phyloP scores from a whole-genome alignment of 2,888 invertebrate species.

The Cancer borealis region DNA sequence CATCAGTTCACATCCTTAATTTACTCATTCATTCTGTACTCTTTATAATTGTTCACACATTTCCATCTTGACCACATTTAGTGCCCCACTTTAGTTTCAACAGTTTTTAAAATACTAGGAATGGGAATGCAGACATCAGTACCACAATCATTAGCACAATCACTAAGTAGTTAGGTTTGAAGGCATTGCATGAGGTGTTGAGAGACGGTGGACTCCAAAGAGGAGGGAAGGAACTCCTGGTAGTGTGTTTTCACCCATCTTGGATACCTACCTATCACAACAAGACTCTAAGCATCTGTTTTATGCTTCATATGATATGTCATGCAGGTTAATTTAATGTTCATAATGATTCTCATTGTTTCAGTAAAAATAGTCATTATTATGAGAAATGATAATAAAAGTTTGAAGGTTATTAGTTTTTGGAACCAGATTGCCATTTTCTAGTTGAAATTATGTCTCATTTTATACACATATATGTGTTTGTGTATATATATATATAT shows the following conservation, averaged over 20 bases:
- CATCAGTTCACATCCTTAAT: too few relatives aligned
- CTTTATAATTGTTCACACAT: too few relatives aligned
- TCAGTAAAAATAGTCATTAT: background rate
- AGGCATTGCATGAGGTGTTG: background rate
- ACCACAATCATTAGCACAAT: background rate
- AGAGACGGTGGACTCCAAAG: background rate
- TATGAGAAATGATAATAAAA: background rate
- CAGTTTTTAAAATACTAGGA: background rate
- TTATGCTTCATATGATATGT: background rate
- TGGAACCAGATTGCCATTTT: background rate
- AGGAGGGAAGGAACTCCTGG: background rate
- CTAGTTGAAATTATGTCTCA: background rate
- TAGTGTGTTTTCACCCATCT: background rate
- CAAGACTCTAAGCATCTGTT: background rate
- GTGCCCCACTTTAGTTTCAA: too few relatives aligned
- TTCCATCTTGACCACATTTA: too few relatives aligned
- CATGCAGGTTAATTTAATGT: conserved; percentile 13
- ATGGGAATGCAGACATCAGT: background rate
- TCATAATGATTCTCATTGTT: background rate
- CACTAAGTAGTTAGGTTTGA: background rate
- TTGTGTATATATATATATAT: too few relatives aligned
- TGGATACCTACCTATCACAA: background rate
- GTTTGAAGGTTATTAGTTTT: background rate
- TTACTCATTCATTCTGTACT: too few relatives aligned
- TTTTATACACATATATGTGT: too few relatives aligned